Base-by-base conservation (phyloP, 2,888 invertebrate genomes). In the Sympetrum striolatum region DNA sequence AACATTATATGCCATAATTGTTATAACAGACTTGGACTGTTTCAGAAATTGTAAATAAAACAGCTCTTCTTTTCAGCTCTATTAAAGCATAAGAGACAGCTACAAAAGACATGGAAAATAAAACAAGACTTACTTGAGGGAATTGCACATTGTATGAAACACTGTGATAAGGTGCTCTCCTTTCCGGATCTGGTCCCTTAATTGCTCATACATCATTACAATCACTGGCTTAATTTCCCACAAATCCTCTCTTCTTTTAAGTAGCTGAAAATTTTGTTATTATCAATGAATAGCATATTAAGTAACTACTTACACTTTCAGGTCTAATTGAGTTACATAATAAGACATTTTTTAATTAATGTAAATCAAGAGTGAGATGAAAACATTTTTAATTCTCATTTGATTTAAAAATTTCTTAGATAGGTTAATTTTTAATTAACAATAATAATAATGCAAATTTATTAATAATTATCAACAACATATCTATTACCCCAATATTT, bases 181-280 rank as follows among this genome's bases (percentile, higher is more conserved):
- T 92, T 97, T 96, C 91, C 96, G 96, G 93, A 98, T 96, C 91
- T 97, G 94, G 90, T 96, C 95, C 92, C 96, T 96, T 94, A 99
- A 96, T 93, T 97, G 96, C 91, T 97, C 97, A 93, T 99, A 99
- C 58, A 98, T 95, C 73, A 97, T 96, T 91, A 97, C 96, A 53
- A 98, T 95, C 2, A 96, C 95, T 10, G 98, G 97, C 92, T 97
- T 97, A 64, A 96, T 96, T 91, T 98, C 97, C 93, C 98, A 97
- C 93, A 97, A 96, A 92, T 96, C 95, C 92, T 98, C 96, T 79
- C 98, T 94, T 58, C 96, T 95, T 92, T 98, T 97, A 90, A 99
- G 94, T 91, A 98, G 95, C 93, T 97, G 96, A 91, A 96, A 96
- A 18, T 37, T 64, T 0, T 60, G 4, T 3, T 60, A 22, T 1